Conservation (phyloP, 1,140 invertebrate genomes). For the Drosophila persimilis region DNA sequence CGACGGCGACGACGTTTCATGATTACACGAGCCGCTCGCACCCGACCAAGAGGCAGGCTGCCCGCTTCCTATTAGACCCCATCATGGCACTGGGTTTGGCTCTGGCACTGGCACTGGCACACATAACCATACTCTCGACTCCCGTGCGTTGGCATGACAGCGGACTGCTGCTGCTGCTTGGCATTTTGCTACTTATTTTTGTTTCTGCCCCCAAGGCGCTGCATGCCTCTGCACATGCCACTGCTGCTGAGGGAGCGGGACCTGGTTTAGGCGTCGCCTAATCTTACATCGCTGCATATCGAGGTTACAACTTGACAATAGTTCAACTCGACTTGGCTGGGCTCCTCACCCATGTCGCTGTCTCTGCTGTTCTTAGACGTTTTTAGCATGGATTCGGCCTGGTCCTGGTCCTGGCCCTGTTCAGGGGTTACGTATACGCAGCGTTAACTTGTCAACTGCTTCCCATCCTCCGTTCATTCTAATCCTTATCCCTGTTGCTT, state of each 20-base stretch:
- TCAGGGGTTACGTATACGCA: slow-evolving; percentile 63
- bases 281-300: slow-evolving; percentile 79
- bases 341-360: slow-evolving; percentile 52
- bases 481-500: slow-evolving; percentile 37
- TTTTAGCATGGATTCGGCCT: slow-evolving; percentile 45
- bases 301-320: slow-evolving; percentile 80
- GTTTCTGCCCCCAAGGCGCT: slow-evolving; percentile 55
- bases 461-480: slow-evolving; percentile 7
- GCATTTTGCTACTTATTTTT: slow-evolving; percentile 72
- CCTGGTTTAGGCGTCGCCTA: slow-evolving; percentile 47
- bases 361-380: slow-evolving; percentile 54
- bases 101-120: not conserved
- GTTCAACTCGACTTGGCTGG: slow-evolving; percentile 72
- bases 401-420: slow-evolving; percentile 27
- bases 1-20: slow-evolving; percentile 49
- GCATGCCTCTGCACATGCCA: slow-evolving; percentile 39
- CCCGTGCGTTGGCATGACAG: slow-evolving; percentile 49
- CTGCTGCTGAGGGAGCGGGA: slow-evolving; percentile 10
- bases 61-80: not conserved
- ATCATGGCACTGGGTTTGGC: not conserved
- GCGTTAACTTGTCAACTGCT: slow-evolving; percentile 54
- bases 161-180: slow-evolving; percentile 23
- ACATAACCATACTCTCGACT: slow-evolving; percentile 31
- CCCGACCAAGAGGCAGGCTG: no score
- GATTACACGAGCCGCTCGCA: slow-evolving; percentile 51